A percentile compares a stretch with the other conserved stretches of the same genome.
phyloP scores from a whole-genome alignment of 2,888 invertebrate genomes.

The Tipula lateralis region DNA sequence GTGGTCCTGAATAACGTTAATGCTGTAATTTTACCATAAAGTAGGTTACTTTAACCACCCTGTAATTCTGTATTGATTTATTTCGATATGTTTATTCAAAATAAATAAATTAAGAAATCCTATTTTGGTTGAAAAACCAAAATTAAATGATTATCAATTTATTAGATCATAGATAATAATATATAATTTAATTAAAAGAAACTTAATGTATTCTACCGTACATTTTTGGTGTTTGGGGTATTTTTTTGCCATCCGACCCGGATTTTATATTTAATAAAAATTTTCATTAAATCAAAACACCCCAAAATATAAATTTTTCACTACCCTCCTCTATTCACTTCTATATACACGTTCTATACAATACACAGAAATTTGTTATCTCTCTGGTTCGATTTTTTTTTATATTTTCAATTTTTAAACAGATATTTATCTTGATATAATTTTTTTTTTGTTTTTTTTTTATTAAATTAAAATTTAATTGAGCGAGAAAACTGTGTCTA shows the following conservation, averaged over 20 bases:
- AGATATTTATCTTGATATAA: background rate
- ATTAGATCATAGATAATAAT: constrained; percentile 9
- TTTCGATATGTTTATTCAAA: background rate
- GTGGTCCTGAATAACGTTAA: too few species aligned
- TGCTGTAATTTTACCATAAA: too few species aligned
- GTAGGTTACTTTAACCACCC: too few species aligned
- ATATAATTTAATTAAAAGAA: constrained; percentile 1
- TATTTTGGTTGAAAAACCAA: background rate
- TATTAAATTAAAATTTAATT: constrained; percentile 24
- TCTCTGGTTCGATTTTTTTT: background rate
- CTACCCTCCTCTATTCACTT: too few species aligned
- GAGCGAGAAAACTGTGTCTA: constrained; percentile 5
- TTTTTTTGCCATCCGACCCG: background rate
- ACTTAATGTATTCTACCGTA: background rate
- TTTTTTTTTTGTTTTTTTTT: background rate
- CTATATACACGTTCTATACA: too few species aligned
- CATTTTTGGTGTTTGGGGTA: background rate
- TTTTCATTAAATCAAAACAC: constrained; percentile 6
- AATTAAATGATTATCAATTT: constrained; percentile 19
- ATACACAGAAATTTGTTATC: background rate
- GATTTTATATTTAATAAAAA: background rate
- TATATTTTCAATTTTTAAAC: background rate
- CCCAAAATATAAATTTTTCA: background rate
- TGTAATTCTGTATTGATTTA: background rate
- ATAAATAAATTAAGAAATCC: background rate